Evolutionary conservation across 2,113 vertebrate species (phyloP).

Genomic region (Rana temporaria): DNA sequence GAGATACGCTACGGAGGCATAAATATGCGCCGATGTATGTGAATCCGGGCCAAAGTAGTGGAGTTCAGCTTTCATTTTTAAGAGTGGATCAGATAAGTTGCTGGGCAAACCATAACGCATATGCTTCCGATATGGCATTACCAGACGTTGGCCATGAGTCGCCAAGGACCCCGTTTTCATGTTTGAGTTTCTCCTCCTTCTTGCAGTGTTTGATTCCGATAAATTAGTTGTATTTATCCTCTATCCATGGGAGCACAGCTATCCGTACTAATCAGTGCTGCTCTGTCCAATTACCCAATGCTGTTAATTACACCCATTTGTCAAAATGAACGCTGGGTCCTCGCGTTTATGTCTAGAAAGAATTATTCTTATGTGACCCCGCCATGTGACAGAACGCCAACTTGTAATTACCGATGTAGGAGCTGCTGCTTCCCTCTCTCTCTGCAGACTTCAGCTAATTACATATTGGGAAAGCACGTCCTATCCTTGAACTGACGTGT

Average conservation of each 20-base stretch:
- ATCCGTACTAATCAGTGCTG: constrained; percentile 15
- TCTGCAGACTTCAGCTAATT: constrained; percentile 21
- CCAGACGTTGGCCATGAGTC: not conserved
- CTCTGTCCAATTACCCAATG: constrained; percentile 36
- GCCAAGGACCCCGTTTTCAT: not conserved
- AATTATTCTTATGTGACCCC: constrained; percentile 17
- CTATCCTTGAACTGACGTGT: not conserved
- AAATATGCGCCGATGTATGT: no score
- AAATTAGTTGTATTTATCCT: not conserved
- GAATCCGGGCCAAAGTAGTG: no score
- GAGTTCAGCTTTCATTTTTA: no score
- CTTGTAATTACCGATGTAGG: constrained; percentile 20
- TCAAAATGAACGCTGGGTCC: not conserved
- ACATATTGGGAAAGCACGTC: constrained; percentile 6
- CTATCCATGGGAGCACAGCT: constrained; percentile 1
- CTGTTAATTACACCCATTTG: constrained; percentile 45
- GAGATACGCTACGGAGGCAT: no score
- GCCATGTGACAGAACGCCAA: not conserved
- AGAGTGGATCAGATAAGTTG: no score
- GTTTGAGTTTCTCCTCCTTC: not conserved
- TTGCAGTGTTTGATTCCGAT: not conserved
- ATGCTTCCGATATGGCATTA: no score
- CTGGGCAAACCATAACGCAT: no score
- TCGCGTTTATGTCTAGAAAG: not conserved
- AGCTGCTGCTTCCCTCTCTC: not conserved